Conservation (phyloP, 2,888 invertebrate genomes). For the Cerastoderma edule region DNA sequence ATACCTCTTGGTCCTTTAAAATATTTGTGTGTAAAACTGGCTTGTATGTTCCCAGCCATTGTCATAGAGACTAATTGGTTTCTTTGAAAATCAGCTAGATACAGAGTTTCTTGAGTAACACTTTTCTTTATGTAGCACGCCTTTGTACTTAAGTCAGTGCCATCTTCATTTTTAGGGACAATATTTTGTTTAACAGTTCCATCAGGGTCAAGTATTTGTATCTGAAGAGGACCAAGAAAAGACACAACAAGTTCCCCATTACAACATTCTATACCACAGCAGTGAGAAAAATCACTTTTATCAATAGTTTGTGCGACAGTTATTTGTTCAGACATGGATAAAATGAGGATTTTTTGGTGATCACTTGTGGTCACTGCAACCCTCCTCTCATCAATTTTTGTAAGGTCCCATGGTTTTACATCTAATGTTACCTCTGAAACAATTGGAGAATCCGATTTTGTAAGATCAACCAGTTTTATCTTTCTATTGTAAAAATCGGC, state of each 20-base stretch:
- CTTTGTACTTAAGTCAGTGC: constrained; percentile 2
- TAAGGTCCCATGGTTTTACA: not conserved
- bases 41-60: not conserved
- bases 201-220: constrained; percentile 10
- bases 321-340: not conserved
- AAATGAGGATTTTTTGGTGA: not conserved
- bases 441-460: not conserved
- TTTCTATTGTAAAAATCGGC: not conserved
- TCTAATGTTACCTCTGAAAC: not conserved
- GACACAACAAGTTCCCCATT: constrained; percentile 6
- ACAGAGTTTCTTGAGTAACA: not conserved
- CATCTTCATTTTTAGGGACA: not conserved
- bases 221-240: constrained; percentile 1
- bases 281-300: not conserved
- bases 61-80: constrained; percentile 4
- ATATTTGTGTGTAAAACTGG: not conserved
- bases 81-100: not conserved
- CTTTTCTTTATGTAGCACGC: not conserved
- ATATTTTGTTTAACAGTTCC: constrained; percentile 11
- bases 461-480: constrained; percentile 6
- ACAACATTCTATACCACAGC: constrained; percentile 14
- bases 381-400: constrained; percentile 5
- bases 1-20: constrained; percentile 10
- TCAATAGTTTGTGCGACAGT: not conserved
- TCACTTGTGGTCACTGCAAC: not conserved